phyloP scores from a whole-genome alignment of 2,888 invertebrate species.

The Drosophila melanosoma region DNA sequence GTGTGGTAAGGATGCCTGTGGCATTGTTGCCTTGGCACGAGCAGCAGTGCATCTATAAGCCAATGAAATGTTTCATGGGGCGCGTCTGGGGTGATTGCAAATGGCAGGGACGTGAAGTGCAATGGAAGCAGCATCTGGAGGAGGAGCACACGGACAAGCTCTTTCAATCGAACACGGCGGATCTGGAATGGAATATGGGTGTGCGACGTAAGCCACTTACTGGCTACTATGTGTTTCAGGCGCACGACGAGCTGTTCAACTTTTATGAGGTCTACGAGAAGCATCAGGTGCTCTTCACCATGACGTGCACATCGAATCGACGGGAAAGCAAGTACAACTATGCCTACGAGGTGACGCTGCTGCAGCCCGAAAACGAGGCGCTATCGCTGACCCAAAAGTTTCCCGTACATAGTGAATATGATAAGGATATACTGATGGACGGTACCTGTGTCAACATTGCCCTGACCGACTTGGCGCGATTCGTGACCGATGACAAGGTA shows the following conservation, averaged over 20 bases:
- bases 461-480: slow-evolving; percentile 80
- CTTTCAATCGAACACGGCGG: slow-evolving; percentile 59
- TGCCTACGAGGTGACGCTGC: slow-evolving; percentile 83
- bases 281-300: slow-evolving; percentile 82
- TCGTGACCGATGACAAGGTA: slow-evolving; percentile 82
- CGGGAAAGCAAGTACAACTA: slow-evolving; percentile 81
- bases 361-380: slow-evolving; percentile 82
- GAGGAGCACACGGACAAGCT: slow-evolving; percentile 86
- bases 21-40: slow-evolving; percentile 86
- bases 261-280: slow-evolving; percentile 84
- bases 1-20: slow-evolving; percentile 86
- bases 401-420: slow-evolving; percentile 84
- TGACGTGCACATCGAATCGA: slow-evolving; percentile 83
- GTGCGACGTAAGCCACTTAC: slow-evolving; percentile 80
- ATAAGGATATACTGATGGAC: slow-evolving; percentile 83
- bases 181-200: slow-evolving; percentile 81
- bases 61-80: slow-evolving; percentile 85
- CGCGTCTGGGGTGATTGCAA: slow-evolving; percentile 86
- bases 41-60: slow-evolving; percentile 83
- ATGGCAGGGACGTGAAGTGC: slow-evolving; percentile 87
- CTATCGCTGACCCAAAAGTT: slow-evolving; percentile 83
- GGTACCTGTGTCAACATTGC: slow-evolving; percentile 83
- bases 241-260: slow-evolving; percentile 83
- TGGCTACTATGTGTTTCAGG: slow-evolving; percentile 84
- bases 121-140: slow-evolving; percentile 88